Percentiles rank a stretch among this genome's conserved stretches.
Conservation (phyloP, 2,797 vertebrate species). For the Valencia hispanica region DNA sequence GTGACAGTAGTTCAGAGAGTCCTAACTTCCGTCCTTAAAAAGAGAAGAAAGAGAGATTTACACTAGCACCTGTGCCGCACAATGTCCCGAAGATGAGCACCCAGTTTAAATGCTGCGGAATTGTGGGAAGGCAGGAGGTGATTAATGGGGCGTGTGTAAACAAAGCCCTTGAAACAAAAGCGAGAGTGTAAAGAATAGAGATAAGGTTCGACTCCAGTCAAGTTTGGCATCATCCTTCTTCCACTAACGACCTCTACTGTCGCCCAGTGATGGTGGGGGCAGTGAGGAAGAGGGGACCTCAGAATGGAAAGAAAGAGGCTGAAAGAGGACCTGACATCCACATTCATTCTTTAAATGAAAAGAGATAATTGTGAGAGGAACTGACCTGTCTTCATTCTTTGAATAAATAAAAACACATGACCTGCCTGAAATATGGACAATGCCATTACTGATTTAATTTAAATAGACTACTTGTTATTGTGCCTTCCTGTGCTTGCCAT, state of each 20-base stretch:
- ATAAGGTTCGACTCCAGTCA: slow-evolving; percentile 83
- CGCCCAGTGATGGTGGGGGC: slow-evolving; percentile 75
- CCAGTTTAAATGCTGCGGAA: slow-evolving; percentile 78
- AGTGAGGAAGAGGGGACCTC: slow-evolving; percentile 48
- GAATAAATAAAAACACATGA: slow-evolving; percentile 84
- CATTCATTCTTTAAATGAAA: slow-evolving; percentile 85
- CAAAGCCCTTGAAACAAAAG: slow-evolving; percentile 88
- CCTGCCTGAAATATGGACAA: slow-evolving; percentile 85
- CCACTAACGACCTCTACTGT: slow-evolving; percentile 86
- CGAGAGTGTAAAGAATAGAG: slow-evolving; percentile 84
- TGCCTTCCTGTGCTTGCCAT: slow-evolving; percentile 59
- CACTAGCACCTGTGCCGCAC: slow-evolving; percentile 71
- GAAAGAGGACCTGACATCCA: slow-evolving; percentile 79
- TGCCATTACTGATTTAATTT: slow-evolving; percentile 86
- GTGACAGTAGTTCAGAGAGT: slow-evolving; percentile 62
- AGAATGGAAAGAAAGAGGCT: slow-evolving; percentile 73
- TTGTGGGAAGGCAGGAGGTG: slow-evolving; percentile 78
- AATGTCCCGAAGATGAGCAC: slow-evolving; percentile 71
- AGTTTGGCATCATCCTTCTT: slow-evolving; percentile 86
- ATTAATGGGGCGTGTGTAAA: slow-evolving; percentile 85
- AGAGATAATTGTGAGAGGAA: slow-evolving; percentile 84
- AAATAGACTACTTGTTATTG: slow-evolving; percentile 83
- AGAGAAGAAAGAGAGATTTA: slow-evolving; percentile 73
- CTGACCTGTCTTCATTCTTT: slow-evolving; percentile 81
- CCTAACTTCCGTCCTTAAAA: slow-evolving; percentile 63